Evolutionary conservation across 2,888 invertebrate species (phyloP).

Genomic region (Oscheius sp.): DNA sequence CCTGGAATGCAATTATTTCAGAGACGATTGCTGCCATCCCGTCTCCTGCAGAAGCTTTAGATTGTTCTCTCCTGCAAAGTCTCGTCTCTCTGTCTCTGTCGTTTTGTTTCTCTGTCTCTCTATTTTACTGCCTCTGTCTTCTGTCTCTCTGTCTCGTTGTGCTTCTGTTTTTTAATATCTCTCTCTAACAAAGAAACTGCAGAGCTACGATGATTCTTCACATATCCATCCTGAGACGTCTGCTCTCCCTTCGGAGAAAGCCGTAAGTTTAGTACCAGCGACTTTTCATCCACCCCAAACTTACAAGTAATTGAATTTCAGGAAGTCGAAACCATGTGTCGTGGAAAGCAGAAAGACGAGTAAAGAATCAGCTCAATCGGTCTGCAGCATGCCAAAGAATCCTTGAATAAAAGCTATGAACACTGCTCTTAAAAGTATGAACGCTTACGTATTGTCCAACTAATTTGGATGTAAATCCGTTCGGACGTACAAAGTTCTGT

Average conservation of each 20-base stretch:
- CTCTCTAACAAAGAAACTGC: neutral
- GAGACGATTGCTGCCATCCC: neutral
- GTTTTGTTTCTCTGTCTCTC: too few species aligned
- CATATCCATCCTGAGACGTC: slow-evolving; percentile 17
- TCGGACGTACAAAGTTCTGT: too few species aligned
- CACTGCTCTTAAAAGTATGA: neutral
- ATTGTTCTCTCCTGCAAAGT: too few species aligned
- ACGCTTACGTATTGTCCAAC: neutral
- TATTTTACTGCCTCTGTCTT: neutral
- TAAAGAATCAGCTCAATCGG: slow-evolving; percentile 10
- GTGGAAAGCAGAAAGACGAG: slow-evolving; percentile 14
- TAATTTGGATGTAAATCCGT: too few species aligned
- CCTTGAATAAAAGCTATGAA: neutral
- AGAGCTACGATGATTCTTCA: slow-evolving; percentile 15
- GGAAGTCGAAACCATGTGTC: neutral
- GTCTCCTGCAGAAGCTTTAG: slow-evolving; percentile 4
- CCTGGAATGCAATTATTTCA: too few species aligned
- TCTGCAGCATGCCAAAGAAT: neutral
- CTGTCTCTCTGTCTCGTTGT: neutral
- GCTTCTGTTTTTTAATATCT: neutral
- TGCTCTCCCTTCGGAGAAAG: slow-evolving; percentile 15
- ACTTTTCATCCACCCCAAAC: too few species aligned
- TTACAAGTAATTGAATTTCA: neutral
- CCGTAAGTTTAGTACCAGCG: neutral
- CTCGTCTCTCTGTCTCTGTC: too few species aligned